phyloP scores from a whole-genome alignment of 1,140 invertebrate species.

The Drosophila nebulosa region DNA sequence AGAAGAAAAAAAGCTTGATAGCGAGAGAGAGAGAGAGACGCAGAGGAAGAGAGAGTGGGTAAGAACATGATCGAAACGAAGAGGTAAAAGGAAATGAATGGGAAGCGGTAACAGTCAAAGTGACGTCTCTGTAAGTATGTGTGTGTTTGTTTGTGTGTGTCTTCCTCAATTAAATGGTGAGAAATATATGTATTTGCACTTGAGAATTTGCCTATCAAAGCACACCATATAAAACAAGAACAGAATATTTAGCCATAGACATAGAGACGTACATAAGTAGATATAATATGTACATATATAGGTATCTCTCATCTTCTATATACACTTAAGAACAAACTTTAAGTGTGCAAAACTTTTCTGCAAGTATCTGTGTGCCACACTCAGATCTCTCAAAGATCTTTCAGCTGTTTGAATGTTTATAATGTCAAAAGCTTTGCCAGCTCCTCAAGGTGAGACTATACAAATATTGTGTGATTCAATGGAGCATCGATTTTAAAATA shows the following conservation, averaged over 20 bases:
- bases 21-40: no score
- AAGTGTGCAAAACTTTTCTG: conserved; percentile 2
- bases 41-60: background rate
- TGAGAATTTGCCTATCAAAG: conserved; percentile 10
- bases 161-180: conserved; percentile 12
- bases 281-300: background rate
- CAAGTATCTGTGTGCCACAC: background rate
- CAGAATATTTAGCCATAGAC: conserved; percentile 2
- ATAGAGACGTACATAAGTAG: background rate
- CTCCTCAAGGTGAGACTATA: conserved; percentile 46
- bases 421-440: conserved; percentile 29
- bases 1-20: conserved; percentile 17
- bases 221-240: background rate
- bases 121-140: background rate
- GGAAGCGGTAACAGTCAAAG: background rate
- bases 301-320: conserved; percentile 18
- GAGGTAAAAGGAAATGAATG: background rate
- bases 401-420: conserved; percentile 46
- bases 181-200: conserved; percentile 7
- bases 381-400: conserved; percentile 11
- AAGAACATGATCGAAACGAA: background rate
- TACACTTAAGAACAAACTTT: conserved; percentile 3
- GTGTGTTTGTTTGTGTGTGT: background rate
- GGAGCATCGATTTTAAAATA: background rate
- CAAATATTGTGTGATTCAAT: conserved; percentile 6